Evolutionary conservation across 2,113 vertebrate genomes (phyloP).

Genomic region (pig (Sus scrofa)): DNA sequence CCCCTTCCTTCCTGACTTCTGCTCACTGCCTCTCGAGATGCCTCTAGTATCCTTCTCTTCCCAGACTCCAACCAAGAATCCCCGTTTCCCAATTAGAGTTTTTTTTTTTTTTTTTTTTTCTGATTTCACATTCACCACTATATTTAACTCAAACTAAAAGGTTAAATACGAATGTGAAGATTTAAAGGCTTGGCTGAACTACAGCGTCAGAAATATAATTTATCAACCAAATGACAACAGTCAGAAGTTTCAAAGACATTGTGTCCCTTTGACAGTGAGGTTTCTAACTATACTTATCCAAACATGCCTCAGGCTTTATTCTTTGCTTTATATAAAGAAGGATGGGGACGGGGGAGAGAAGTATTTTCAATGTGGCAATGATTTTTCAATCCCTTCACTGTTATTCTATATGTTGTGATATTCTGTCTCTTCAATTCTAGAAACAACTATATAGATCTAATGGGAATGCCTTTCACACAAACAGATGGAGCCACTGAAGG

Average conservation of each 20-base stretch:
- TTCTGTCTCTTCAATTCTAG: slow-evolving; percentile 75
- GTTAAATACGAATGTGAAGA: slow-evolving; percentile 82
- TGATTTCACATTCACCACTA: slow-evolving; percentile 75
- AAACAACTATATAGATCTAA: slow-evolving; percentile 63
- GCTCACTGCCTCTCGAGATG: fast-evolving
- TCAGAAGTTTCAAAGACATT: slow-evolving; percentile 76
- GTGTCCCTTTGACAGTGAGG: slow-evolving; percentile 65
- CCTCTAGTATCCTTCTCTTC: not conserved
- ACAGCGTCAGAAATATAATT: slow-evolving; percentile 79
- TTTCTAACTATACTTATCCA: slow-evolving; percentile 72
- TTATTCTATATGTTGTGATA: slow-evolving; percentile 72
- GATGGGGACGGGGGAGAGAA: not conserved
- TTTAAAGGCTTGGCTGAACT: slow-evolving; percentile 53
- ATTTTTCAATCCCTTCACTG: slow-evolving; percentile 81
- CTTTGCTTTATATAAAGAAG: slow-evolving; percentile 48
- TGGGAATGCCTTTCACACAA: slow-evolving; percentile 80
- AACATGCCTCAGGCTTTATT: not conserved
- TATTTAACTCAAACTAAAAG: slow-evolving; percentile 65
- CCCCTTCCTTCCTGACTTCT: not conserved
- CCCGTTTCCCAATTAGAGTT: slow-evolving; percentile 23
- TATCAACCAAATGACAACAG: slow-evolving; percentile 79
- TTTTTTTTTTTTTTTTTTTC: not conserved
- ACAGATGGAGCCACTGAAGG: slow-evolving; percentile 79
- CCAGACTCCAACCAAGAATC: not conserved
- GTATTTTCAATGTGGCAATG: slow-evolving; percentile 67